Conservation (phyloP, 2,113 vertebrate genomes). For the Sinocyclocheilus grahami region DNA sequence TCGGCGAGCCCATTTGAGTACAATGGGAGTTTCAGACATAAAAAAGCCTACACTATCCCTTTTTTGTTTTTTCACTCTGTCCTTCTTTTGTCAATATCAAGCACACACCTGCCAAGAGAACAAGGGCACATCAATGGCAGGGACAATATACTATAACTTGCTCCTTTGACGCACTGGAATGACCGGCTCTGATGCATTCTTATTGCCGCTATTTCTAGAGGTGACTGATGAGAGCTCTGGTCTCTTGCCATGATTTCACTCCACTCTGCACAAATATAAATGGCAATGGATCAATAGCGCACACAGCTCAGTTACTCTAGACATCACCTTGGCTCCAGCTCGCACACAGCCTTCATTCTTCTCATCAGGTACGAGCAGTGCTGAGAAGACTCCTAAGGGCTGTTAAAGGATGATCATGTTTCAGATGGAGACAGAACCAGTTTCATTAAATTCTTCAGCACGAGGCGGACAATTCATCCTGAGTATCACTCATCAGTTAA, state of each 20-base stretch:
- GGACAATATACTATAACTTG: not conserved
- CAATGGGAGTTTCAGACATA: not conserved
- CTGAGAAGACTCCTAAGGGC: conserved; percentile 32
- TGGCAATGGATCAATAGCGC: conserved; percentile 56
- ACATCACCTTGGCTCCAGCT: conserved; percentile 56
- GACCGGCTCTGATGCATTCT: conserved; percentile 34
- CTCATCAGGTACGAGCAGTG: conserved; percentile 31
- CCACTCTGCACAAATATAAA: conserved; percentile 63
- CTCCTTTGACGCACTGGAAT: conserved; percentile 28
- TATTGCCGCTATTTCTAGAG: conserved; percentile 21
- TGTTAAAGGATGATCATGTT: conserved; percentile 29
- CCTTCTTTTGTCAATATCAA: not conserved
- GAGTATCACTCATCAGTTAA: conserved; percentile 8
- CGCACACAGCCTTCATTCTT: conserved; percentile 31
- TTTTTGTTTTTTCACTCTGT: not conserved
- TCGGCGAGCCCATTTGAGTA: not conserved
- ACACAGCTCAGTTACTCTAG: conserved; percentile 60
- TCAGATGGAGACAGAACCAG: conserved; percentile 16
- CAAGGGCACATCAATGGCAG: conserved; percentile 19
- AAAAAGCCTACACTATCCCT: not conserved
- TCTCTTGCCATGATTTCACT: conserved; percentile 52
- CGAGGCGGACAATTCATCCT: not conserved
- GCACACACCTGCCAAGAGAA: not conserved
- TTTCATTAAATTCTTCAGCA: conserved; percentile 27
- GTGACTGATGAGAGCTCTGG: conserved; percentile 48